phyloP scores from a whole-genome alignment of 1,140 invertebrate species.

The Drosophila setifemur region DNA sequence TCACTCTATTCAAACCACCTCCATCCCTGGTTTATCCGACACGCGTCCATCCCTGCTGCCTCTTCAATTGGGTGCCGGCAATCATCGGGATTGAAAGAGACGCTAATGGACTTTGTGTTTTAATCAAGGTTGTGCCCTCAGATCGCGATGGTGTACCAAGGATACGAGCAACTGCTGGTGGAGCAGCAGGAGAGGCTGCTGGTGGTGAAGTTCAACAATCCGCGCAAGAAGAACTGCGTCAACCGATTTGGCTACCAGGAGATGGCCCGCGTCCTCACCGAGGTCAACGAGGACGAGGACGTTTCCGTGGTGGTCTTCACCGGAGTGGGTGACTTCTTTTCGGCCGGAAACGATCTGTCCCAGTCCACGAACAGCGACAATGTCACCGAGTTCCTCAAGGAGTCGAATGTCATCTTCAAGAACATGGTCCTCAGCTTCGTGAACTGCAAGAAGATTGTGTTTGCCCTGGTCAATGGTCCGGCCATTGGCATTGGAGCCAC shows the following conservation, averaged over 20 bases:
- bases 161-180: constrained; percentile 48
- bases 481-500: constrained; percentile 95
- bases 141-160: constrained; percentile 52
- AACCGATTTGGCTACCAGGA: constrained; percentile 74
- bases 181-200: constrained; percentile 61
- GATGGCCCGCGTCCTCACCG: constrained; percentile 37
- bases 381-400: constrained; percentile 24
- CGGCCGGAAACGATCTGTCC: constrained; percentile 63
- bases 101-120: constrained; percentile 32
- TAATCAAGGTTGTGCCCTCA: background rate
- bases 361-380: constrained; percentile 8
- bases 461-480: constrained; percentile 96
- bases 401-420: constrained; percentile 58
- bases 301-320: constrained; percentile 62
- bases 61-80: too few species aligned
- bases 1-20: too few species aligned
- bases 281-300: constrained; percentile 56
- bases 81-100: too few species aligned
- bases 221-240: constrained; percentile 91
- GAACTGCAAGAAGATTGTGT: constrained; percentile 93
- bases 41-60: too few species aligned
- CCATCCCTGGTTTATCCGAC: too few species aligned
- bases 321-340: constrained; percentile 64
- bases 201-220: constrained; percentile 88
- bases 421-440: constrained; percentile 92